phyloP scores from a whole-genome alignment of 2,113 vertebrate genomes.

The Lonchura striata region DNA sequence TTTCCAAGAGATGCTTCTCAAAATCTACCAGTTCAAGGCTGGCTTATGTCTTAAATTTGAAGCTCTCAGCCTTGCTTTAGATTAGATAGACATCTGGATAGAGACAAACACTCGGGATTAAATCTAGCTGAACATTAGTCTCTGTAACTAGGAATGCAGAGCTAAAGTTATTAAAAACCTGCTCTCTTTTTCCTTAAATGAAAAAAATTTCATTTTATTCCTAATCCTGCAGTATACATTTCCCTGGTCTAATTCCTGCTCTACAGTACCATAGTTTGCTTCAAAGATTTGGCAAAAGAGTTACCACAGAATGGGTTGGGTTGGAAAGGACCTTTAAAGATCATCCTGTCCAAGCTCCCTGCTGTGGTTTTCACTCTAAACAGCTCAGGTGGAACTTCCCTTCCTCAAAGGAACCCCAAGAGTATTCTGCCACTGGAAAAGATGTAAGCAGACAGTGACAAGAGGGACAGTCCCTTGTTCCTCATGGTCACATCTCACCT shows the following conservation, averaged over 20 bases:
- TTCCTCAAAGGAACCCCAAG: background rate
- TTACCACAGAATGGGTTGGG: background rate
- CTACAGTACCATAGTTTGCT: background rate
- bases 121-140: background rate
- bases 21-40: background rate
- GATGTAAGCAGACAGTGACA: accelerated
- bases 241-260: background rate
- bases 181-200: background rate
- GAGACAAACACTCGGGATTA: background rate
- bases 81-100: background rate
- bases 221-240: background rate
- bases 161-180: background rate
- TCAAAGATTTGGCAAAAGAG: background rate
- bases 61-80: background rate
- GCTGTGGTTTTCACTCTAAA: background rate
- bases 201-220: background rate
- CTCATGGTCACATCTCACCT: background rate
- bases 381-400: background rate
- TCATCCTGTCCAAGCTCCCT: background rate
- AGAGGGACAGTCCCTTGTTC: background rate
- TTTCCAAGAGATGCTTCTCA: background rate
- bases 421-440: background rate
- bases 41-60: background rate
- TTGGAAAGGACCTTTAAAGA: background rate
- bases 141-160: background rate